These are phyloP conservation scores for Oreochromis niloticus DNA, from an alignment of 2,113 vertebrate species.

Conservation along the genomic window DNA sequence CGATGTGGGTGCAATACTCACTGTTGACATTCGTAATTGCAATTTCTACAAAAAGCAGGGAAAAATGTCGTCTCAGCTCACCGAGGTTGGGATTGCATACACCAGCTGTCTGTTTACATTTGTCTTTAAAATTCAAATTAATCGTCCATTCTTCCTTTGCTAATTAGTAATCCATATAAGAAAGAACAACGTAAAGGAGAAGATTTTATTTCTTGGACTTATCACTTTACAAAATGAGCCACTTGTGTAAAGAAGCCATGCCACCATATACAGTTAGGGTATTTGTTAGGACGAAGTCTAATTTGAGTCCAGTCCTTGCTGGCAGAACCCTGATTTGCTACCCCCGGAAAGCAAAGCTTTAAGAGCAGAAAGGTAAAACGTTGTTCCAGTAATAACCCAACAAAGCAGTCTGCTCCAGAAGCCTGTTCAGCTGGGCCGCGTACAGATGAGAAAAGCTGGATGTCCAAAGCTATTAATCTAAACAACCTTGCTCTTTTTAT, in stretches of 20 bases:
- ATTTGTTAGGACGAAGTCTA: neutral
- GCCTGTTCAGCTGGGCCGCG: neutral
- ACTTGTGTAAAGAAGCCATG: neutral
- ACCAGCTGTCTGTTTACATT: neutral
- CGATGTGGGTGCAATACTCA: neutral
- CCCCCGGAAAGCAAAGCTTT: neutral
- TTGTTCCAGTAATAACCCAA: conserved; percentile 3
- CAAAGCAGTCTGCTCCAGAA: conserved; percentile 2
- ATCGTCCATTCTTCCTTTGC: neutral
- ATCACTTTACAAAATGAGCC: neutral
- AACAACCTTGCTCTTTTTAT: neutral
- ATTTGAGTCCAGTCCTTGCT: neutral
- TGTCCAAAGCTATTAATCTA: conserved; percentile 42
- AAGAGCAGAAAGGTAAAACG: neutral
- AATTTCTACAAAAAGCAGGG: neutral
- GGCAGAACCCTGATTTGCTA: neutral
- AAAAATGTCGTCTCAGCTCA: neutral
- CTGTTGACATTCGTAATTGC: neutral
- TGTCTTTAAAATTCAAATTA: neutral
- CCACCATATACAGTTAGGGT: neutral
- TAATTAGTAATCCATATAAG: neutral
- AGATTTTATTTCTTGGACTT: neutral
- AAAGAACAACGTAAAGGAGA: neutral
- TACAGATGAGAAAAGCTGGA: conserved; percentile 21
- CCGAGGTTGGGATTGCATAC: neutral